Percentiles rank a stretch among this genome's conserved stretches.
Conservation (phyloP, 2,888 invertebrate species). For the Sialis fuliginosa region DNA sequence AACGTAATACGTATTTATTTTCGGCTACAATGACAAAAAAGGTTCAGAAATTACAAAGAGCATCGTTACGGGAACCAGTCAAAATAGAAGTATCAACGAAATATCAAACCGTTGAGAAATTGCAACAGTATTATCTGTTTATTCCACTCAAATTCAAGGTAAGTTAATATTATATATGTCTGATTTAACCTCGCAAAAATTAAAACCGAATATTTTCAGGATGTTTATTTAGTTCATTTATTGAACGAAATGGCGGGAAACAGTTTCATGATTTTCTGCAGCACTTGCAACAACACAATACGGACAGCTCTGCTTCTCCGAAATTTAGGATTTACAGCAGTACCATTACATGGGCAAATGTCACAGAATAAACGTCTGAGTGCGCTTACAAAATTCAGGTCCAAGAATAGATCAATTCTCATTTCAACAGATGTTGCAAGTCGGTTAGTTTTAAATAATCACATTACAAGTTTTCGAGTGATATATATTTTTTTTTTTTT, state of each 20-base stretch:
- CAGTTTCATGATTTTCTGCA: constrained; percentile 93
- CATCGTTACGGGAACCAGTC: constrained; percentile 84
- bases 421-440: constrained; percentile 98
- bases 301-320: constrained; percentile 76
- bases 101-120: constrained; percentile 94
- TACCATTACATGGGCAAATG: constrained; percentile 99
- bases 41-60: constrained; percentile 88
- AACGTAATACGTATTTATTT: constrained; percentile 82
- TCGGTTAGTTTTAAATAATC: constrained; percentile 32
- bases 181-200: neutral
- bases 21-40: constrained; percentile 99
- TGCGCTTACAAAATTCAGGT: constrained; percentile 90
- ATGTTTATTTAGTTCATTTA: constrained; percentile 89
- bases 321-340: constrained; percentile 80
- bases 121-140: constrained; percentile 88
- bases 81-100: constrained; percentile 93
- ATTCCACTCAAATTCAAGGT: constrained; percentile 93
- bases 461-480: neutral
- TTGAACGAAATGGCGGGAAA: constrained; percentile 90
- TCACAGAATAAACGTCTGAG: constrained; percentile 91
- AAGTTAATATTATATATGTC: constrained; percentile 10
- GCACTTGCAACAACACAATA: constrained; percentile 85
- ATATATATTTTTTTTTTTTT: constrained; percentile 1
- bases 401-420: constrained; percentile 80
- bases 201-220: constrained; percentile 33